A percentile compares a stretch with the other conserved stretches of the same genome.
These are phyloP conservation scores for Ctenosaura bakeri DNA, from an alignment of 2,797 vertebrate species.

Conservation along the genomic window DNA sequence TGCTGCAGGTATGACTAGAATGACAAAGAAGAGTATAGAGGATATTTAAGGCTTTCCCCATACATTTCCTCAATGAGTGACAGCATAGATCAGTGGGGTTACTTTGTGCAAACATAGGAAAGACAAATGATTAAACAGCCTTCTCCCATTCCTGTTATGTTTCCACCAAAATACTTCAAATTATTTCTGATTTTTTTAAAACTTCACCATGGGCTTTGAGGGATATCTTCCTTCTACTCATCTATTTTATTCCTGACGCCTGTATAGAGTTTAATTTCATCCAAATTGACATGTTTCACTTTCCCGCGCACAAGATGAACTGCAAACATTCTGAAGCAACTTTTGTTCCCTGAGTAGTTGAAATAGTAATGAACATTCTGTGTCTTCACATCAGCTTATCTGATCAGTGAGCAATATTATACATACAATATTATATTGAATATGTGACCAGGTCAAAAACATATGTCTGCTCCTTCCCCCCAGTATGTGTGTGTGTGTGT, in stretches of 20 bases:
- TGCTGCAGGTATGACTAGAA: neutral
- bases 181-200: neutral
- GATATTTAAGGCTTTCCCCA: neutral
- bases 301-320: slow-evolving; percentile 8
- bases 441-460: neutral
- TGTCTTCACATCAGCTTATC: neutral
- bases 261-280: neutral
- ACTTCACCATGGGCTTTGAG: neutral
- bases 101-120: neutral
- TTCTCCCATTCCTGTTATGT: neutral
- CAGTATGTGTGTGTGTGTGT: too few species aligned
- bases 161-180: neutral
- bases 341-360: neutral
- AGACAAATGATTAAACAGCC: neutral
- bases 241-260: neutral
- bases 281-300: neutral
- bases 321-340: slow-evolving; percentile 12
- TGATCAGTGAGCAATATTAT: neutral
- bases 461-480: neutral
- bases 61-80: neutral
- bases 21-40: neutral
- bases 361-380: neutral
- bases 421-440: neutral
- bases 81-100: too few species aligned
- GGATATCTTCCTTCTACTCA: too few species aligned